Evolutionary conservation across 2,113 vertebrate genomes (phyloP).

Genomic region (Emydocephalus ijimae): DNA sequence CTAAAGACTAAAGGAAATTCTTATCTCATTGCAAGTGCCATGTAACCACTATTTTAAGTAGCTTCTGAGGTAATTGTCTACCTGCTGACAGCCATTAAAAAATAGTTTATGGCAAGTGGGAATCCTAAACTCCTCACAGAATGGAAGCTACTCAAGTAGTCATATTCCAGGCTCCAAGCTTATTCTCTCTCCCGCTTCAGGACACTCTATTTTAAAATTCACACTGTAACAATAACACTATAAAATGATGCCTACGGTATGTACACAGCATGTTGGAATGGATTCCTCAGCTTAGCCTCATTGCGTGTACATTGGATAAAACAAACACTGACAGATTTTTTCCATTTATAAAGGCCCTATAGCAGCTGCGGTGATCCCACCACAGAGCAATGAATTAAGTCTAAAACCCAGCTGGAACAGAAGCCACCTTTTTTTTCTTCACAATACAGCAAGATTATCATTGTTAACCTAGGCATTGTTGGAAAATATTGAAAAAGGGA

Average conservation of each 20-base stretch:
- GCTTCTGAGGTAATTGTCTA: neutral
- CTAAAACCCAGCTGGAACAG: slow-evolving; percentile 93
- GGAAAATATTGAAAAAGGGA: slow-evolving; percentile 73
- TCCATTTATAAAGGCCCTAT: slow-evolving; percentile 99
- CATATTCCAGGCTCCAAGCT: slow-evolving; percentile 36
- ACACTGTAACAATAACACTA: slow-evolving; percentile 72
- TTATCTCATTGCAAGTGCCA: neutral
- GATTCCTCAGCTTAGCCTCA: slow-evolving; percentile 96
- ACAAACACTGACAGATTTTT: slow-evolving; percentile 99
- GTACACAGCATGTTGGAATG: slow-evolving; percentile 76
- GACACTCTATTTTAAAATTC: slow-evolving; percentile 82
- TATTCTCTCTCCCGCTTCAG: slow-evolving; percentile 59
- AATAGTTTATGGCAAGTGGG: neutral
- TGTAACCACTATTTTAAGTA: neutral
- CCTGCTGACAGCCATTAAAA: neutral
- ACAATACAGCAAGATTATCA: slow-evolving; percentile 87
- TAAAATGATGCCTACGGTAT: slow-evolving; percentile 73
- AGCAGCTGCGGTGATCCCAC: slow-evolving; percentile 99
- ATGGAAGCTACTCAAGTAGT: slow-evolving; percentile 18
- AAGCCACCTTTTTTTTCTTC: slow-evolving; percentile 77
- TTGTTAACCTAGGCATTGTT: slow-evolving; percentile 82
- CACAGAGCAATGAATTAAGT: slow-evolving; percentile 91
- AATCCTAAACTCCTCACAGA: neutral
- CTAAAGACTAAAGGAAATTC: neutral
- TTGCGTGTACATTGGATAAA: slow-evolving; percentile 97